Evolutionary conservation across 2,113 vertebrate species (phyloP).

Genomic region (Cranoglanis bouderius): DNA sequence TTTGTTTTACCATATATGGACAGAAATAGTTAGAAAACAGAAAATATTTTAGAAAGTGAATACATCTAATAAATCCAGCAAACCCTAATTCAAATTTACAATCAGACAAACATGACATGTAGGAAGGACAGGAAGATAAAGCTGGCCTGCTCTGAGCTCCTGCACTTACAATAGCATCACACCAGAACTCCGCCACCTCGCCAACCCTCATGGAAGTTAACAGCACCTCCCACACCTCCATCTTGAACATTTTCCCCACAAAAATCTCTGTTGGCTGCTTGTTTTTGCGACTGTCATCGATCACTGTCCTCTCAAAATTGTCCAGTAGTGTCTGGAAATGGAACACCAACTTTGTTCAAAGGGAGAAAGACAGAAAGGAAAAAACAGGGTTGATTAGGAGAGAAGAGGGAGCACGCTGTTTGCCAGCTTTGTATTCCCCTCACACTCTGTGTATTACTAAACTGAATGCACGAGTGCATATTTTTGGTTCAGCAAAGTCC

Average conservation of each 20-base stretch:
- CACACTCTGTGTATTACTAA: neutral
- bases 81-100: slow-evolving; percentile 30
- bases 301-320: slow-evolving; percentile 81
- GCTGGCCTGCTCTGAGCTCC: neutral
- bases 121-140: neutral
- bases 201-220: slow-evolving; percentile 82
- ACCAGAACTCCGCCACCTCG: slow-evolving; percentile 89
- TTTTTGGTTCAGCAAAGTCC: neutral
- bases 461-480: neutral
- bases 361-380: neutral
- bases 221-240: slow-evolving; percentile 85
- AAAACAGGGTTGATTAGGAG: slow-evolving; percentile 2
- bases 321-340: slow-evolving; percentile 85
- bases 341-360: slow-evolving; percentile 77
- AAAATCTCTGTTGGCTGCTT: slow-evolving; percentile 82
- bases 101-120: slow-evolving; percentile 9
- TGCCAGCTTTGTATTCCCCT: neutral
- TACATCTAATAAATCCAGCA: slow-evolving; percentile 22
- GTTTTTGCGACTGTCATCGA: slow-evolving; percentile 80
- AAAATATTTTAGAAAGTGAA: neutral
- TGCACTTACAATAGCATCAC: slow-evolving; percentile 78
- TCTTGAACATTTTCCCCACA: slow-evolving; percentile 87
- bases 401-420: neutral
- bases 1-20: neutral
- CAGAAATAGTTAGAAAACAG: neutral